These are phyloP conservation scores for Tenualosa ilisha DNA, from an alignment of 2,797 vertebrate species.

Conservation along the genomic window DNA sequence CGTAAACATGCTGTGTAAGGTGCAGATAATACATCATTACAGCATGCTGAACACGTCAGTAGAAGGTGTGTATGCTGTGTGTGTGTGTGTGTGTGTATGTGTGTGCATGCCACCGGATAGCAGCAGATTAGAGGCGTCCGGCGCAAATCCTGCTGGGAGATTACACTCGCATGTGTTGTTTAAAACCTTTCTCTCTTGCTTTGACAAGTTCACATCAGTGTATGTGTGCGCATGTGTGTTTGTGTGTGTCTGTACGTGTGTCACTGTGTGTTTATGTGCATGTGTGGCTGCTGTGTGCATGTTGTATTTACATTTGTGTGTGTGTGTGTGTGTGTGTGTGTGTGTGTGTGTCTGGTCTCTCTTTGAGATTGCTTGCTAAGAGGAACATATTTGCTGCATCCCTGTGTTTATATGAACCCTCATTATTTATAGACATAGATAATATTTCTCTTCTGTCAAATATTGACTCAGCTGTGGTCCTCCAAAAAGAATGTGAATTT, in stretches of 20 bases:
- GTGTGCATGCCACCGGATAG: background rate
- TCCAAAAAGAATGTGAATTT: background rate
- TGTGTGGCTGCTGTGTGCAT: background rate
- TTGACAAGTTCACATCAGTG: background rate
- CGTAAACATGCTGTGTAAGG: constrained; percentile 47
- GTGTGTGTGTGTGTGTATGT: background rate
- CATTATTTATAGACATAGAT: background rate
- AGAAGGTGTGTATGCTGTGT: background rate
- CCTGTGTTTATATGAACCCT: background rate
- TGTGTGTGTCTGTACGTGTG: background rate
- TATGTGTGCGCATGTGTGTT: background rate
- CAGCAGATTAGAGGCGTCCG: background rate
- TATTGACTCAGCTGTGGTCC: background rate
- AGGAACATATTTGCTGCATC: too few species aligned
- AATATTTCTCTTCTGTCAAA: background rate
- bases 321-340: constrained; percentile 4
- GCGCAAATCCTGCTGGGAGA: background rate
- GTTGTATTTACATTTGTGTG: background rate
- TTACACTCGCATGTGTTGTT: background rate
- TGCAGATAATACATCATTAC: constrained; percentile 55
- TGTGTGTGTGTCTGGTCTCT: background rate
- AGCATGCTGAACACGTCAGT: constrained; percentile 18
- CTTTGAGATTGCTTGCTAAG: background rate
- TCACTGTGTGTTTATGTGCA: background rate
- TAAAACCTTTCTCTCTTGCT: background rate